Conservation (phyloP, 2,113 vertebrate genomes). For the Agapornis roseicollis region DNA sequence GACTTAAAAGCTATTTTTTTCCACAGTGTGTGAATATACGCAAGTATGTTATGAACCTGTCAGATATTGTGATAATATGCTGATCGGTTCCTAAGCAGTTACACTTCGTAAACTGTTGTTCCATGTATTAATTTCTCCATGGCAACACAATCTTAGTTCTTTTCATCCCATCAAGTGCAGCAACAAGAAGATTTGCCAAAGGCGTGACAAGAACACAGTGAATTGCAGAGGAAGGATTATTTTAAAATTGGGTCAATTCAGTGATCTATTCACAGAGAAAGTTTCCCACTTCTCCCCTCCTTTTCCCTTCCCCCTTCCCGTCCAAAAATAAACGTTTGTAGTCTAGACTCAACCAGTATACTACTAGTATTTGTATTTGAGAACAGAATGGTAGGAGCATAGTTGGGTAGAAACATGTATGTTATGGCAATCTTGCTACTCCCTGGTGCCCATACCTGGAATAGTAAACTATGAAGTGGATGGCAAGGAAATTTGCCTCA, state of each 20-base stretch:
- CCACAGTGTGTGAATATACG: neutral
- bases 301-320: neutral
- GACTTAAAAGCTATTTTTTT: neutral
- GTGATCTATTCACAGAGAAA: neutral
- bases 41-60: neutral
- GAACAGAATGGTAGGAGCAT: neutral
- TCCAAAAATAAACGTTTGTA: neutral
- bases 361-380: neutral
- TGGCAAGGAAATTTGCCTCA: neutral
- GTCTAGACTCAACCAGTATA: neutral
- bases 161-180: neutral
- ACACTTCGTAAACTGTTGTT: slow-evolving; percentile 11
- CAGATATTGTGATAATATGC: slow-evolving; percentile 4
- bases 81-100: slow-evolving; percentile 25
- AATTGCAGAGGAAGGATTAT: neutral
- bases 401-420: neutral
- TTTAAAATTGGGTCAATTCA: slow-evolving; percentile 18
- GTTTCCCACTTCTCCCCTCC: neutral
- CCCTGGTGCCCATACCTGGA: neutral
- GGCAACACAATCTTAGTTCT: slow-evolving; percentile 29
- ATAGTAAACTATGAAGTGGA: neutral
- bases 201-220: neutral
- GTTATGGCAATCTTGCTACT: neutral
- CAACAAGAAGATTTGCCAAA: slow-evolving; percentile 16
- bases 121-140: slow-evolving; percentile 38